phyloP scores from a whole-genome alignment of 1,140 invertebrate genomes.

The Tetramorium simillimum region DNA sequence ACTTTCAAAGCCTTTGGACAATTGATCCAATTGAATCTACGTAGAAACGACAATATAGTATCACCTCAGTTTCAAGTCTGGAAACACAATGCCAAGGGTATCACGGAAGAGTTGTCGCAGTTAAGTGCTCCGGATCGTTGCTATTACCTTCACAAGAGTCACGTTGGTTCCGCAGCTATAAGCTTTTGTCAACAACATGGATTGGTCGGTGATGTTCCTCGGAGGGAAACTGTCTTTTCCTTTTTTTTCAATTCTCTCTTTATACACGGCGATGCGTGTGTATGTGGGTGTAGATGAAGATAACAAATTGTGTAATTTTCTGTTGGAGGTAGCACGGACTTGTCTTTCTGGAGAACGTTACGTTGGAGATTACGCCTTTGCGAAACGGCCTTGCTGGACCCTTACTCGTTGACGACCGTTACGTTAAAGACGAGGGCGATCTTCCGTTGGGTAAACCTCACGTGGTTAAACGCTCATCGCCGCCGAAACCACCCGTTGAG shows the following conservation, averaged over 20 bases:
- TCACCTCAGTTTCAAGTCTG: constrained; percentile 84
- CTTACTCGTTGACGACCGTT: constrained; percentile 66
- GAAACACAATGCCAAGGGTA: constrained; percentile 77
- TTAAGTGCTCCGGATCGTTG: constrained; percentile 79
- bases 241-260: constrained; percentile 9
- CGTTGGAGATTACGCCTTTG: constrained; percentile 89
- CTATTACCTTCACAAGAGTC: constrained; percentile 85
- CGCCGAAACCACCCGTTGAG: constrained; percentile 63
- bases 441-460: constrained; percentile 82
- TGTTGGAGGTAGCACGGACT: constrained; percentile 86
- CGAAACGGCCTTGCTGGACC: constrained; percentile 25
- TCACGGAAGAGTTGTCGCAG: constrained; percentile 69
- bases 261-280: not conserved
- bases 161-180: constrained; percentile 84
- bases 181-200: constrained; percentile 84
- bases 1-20: constrained; percentile 79
- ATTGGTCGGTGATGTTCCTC: constrained; percentile 81
- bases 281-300: not conserved
- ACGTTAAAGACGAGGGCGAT: constrained; percentile 47
- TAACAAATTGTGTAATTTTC: not conserved
- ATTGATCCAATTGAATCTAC: constrained; percentile 82
- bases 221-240: not conserved
- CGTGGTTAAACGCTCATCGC: constrained; percentile 85
- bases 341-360: constrained; percentile 88
- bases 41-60: constrained; percentile 84